Percentiles rank a stretch among this genome's conserved stretches.
Evolutionary conservation across 1,140 invertebrate species (phyloP).

Genomic region (Pseudomyrmex dendroicus): DNA sequence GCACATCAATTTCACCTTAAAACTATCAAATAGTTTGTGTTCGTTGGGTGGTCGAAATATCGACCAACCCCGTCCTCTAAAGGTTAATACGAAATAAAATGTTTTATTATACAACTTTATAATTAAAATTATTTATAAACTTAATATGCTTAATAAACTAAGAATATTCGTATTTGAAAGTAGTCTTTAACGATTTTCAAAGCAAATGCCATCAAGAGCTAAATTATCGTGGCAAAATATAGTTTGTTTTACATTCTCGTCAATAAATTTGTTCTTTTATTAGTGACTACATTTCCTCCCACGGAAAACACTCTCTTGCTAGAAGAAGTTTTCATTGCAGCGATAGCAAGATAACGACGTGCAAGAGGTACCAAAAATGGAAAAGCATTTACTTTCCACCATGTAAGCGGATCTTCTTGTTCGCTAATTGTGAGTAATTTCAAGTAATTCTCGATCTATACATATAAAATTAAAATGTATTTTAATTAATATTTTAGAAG

Average conservation of each 20-base stretch:
- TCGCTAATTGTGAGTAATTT: neutral
- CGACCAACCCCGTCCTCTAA: too few relatives aligned
- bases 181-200: too few relatives aligned
- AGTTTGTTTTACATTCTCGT: neutral
- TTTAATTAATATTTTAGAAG: neutral
- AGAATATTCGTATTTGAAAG: too few relatives aligned
- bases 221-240: too few relatives aligned
- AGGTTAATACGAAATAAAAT: too few relatives aligned
- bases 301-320: neutral
- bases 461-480: neutral
- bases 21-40: too few relatives aligned
- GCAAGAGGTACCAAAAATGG: neutral
- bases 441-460: neutral
- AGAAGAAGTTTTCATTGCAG: neutral
- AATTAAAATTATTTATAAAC: too few relatives aligned
- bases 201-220: too few relatives aligned
- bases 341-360: neutral
- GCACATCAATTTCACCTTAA: too few relatives aligned
- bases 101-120: too few relatives aligned
- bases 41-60: too few relatives aligned
- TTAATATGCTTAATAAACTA: too few relatives aligned
- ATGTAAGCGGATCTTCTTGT: neutral
- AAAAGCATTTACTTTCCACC: neutral
- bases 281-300: neutral
- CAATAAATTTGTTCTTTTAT: conserved; percentile 3